Conservation (phyloP, 1,140 invertebrate genomes). For the Procambarus virginalis region DNA sequence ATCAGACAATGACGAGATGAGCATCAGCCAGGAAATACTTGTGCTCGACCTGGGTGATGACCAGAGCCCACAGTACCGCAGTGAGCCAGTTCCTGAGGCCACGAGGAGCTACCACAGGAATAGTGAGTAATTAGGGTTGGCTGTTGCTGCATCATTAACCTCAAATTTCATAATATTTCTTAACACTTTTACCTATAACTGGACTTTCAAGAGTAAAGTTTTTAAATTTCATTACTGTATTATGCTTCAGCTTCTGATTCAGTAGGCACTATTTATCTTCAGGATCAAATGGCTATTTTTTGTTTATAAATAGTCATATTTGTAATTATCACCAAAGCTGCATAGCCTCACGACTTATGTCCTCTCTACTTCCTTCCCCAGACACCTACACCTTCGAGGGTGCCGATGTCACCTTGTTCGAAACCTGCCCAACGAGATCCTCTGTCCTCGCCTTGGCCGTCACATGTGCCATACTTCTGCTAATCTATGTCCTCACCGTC, state of each 20-base stretch:
- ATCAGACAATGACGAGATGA: conserved; percentile 80
- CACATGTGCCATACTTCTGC: conserved; percentile 89
- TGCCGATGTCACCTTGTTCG: conserved; percentile 67
- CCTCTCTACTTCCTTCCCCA: not conserved
- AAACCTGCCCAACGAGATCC: conserved; percentile 87
- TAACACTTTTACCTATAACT: too few relatives aligned
- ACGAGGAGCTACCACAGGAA: conserved; percentile 61
- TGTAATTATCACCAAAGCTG: too few relatives aligned
- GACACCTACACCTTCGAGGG: conserved; percentile 55
- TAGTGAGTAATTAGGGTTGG: conserved; percentile 28
- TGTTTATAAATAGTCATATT: too few relatives aligned
- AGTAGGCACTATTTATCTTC: too few relatives aligned
- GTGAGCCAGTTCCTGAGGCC: conserved; percentile 34
- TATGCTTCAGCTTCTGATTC: too few relatives aligned
- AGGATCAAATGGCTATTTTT: too few relatives aligned
- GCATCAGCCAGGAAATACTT: conserved; percentile 93
- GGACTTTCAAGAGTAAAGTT: too few relatives aligned
- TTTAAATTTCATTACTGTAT: too few relatives aligned
- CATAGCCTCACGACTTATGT: not conserved
- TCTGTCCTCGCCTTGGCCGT: conserved; percentile 91
- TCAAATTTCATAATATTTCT: too few relatives aligned
- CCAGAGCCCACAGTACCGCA: conserved; percentile 74
- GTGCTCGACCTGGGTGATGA: conserved; percentile 93
- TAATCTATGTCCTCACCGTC: conserved; percentile 91
- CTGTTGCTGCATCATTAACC: too few relatives aligned